Evolutionary conservation across 2,888 invertebrate species (phyloP).

Genomic region (Synergus umbraculus): DNA sequence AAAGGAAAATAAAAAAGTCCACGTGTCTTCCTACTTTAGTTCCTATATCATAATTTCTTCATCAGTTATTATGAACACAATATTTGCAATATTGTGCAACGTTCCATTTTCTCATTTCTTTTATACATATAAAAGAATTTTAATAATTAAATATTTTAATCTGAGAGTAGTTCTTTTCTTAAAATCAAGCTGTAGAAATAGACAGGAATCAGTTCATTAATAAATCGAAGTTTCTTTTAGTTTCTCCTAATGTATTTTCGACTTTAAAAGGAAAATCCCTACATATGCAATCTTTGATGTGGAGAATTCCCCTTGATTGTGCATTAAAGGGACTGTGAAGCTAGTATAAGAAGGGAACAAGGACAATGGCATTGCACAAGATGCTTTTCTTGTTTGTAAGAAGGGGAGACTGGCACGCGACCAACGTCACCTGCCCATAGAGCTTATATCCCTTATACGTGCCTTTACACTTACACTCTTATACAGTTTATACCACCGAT

Average conservation of each 20-base stretch:
- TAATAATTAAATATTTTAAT: background rate
- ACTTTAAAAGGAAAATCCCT: conserved; percentile 55
- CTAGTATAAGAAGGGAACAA: conserved; percentile 64
- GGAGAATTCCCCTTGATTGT: conserved; percentile 56
- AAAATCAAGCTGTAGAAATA: background rate
- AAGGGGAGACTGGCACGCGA: conserved; percentile 75
- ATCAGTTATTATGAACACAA: no score
- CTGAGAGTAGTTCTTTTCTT: background rate
- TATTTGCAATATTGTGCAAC: background rate
- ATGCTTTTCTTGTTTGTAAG: conserved; percentile 70
- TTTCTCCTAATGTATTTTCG: background rate
- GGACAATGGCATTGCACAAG: conserved; percentile 70
- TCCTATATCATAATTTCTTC: background rate
- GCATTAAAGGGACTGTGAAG: conserved; percentile 69
- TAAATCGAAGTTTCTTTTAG: background rate
- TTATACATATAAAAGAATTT: no score
- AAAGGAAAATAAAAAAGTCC: background rate
- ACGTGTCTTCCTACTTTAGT: background rate
- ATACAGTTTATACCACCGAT: conserved; percentile 60
- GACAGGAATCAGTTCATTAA: background rate
- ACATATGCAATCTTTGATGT: conserved; percentile 51
- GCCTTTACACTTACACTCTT: conserved; percentile 51
- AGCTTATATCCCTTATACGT: conserved; percentile 62
- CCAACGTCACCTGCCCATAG: conserved; percentile 75
- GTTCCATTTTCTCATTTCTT: background rate